Conservation (phyloP, 1,140 invertebrate species). For the Dendrolimus kikuchii region DNA sequence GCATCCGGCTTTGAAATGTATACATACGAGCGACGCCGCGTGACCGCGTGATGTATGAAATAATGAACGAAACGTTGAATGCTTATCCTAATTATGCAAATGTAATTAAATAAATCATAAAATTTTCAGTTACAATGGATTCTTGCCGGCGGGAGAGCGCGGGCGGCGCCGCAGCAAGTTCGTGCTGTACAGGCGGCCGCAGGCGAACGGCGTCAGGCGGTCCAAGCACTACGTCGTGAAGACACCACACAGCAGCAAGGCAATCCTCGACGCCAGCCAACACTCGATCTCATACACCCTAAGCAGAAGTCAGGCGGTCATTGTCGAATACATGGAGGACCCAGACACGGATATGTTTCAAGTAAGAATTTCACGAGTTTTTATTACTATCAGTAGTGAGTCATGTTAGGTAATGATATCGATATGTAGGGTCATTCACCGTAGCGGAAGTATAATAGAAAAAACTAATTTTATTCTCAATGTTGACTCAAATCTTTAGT, state of each 20-base stretch:
- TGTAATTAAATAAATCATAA: background rate
- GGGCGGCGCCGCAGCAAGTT: conserved; percentile 95
- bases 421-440: no score
- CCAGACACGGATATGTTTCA: conserved; percentile 99
- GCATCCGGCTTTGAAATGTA: no score
- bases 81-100: no score
- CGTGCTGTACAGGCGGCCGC: conserved; percentile 86
- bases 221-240: conserved; percentile 97
- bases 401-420: no score
- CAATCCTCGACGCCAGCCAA: conserved; percentile 90
- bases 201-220: conserved; percentile 93
- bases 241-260: conserved; percentile 90
- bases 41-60: no score
- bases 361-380: conserved; percentile 69
- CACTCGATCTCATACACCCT: conserved; percentile 98
- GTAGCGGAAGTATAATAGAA: no score
- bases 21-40: no score
- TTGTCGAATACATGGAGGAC: conserved; percentile 97
- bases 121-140: conserved; percentile 91
- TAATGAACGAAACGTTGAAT: no score
- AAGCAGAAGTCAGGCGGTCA: conserved; percentile 95
- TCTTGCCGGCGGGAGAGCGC: conserved; percentile 91
- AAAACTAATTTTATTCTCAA: no score
- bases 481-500: no score
- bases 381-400: no score